A percentile compares a stretch with the other conserved stretches of the same genome.
phyloP scores from a whole-genome alignment of 2,113 vertebrate species.

The Anhinga anhinga region DNA sequence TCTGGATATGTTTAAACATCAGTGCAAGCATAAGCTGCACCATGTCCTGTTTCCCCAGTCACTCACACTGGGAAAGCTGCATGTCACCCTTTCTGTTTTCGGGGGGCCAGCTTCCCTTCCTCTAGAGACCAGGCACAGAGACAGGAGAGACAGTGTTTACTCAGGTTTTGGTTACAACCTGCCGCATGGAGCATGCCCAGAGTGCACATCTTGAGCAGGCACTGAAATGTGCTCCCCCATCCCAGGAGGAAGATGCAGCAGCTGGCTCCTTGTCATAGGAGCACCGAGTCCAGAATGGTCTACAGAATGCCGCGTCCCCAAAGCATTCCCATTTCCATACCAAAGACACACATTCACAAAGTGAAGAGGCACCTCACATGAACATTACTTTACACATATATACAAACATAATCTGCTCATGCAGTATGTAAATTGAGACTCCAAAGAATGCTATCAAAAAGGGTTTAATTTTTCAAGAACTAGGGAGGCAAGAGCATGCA shows the following conservation, averaged over 20 bases:
- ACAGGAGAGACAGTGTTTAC: not conserved
- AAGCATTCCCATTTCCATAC: not conserved
- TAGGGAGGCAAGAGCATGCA: not conserved
- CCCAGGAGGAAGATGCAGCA: not conserved
- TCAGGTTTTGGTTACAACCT: not conserved
- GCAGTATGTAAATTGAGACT: not conserved
- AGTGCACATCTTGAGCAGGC: not conserved
- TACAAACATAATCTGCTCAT: not conserved
- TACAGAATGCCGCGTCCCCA: not conserved
- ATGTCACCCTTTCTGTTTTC: not conserved
- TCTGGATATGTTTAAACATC: not conserved
- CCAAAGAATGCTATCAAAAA: not conserved
- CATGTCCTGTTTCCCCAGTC: not conserved
- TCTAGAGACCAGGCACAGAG: not conserved
- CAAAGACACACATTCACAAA: not conserved
- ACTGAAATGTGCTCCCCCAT: not conserved
- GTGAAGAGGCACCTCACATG: not conserved
- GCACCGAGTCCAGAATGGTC: not conserved
- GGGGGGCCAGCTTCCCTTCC: not conserved
- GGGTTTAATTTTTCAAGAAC: conserved; percentile 7
- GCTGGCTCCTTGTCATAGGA: not conserved
- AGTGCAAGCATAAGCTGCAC: not conserved
- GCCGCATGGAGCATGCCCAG: not conserved
- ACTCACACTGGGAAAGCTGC: not conserved
- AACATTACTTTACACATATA: not conserved